phyloP scores from a whole-genome alignment of 2,888 invertebrate species.

The Myopa tessellatipennis region DNA sequence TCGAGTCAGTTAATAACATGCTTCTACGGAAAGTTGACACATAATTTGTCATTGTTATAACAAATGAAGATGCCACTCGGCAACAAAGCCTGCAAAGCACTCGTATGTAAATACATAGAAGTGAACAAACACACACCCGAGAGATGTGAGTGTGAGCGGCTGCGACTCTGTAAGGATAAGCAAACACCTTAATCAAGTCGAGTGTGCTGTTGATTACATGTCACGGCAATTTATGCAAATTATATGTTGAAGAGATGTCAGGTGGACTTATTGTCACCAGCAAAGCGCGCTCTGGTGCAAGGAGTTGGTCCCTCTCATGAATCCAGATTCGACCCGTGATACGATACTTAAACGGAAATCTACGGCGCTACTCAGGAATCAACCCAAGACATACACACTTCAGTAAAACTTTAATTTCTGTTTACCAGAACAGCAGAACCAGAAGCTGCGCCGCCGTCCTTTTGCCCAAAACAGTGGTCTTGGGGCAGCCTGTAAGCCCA shows the following conservation, averaged over 20 bases:
- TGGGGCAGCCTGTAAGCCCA: not conserved
- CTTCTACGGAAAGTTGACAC: slow-evolving; percentile 46
- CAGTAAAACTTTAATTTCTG: no score
- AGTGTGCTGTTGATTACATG: slow-evolving; percentile 64
- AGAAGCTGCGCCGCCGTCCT: no score
- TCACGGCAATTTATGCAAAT: slow-evolving; percentile 65
- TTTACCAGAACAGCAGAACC: no score
- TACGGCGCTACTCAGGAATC: no score
- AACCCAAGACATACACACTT: no score
- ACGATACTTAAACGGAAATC: no score
- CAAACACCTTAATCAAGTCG: slow-evolving; percentile 62
- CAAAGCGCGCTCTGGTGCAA: no score
- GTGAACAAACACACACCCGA: not conserved
- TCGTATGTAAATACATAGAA: not conserved
- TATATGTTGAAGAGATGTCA: slow-evolving; percentile 58
- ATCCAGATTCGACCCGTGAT: not conserved
- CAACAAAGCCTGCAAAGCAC: slow-evolving; percentile 18
- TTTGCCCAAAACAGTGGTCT: not conserved
- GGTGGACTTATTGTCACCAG: not conserved
- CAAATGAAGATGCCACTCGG: slow-evolving; percentile 52
- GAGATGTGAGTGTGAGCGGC: not conserved
- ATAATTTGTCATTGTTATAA: slow-evolving; percentile 51
- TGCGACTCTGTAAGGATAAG: slow-evolving; percentile 41
- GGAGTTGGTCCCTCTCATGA: not conserved
- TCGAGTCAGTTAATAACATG: slow-evolving; percentile 28